phyloP scores from a whole-genome alignment of 2,113 vertebrate genomes.

The Pelodiscus sinensis region DNA sequence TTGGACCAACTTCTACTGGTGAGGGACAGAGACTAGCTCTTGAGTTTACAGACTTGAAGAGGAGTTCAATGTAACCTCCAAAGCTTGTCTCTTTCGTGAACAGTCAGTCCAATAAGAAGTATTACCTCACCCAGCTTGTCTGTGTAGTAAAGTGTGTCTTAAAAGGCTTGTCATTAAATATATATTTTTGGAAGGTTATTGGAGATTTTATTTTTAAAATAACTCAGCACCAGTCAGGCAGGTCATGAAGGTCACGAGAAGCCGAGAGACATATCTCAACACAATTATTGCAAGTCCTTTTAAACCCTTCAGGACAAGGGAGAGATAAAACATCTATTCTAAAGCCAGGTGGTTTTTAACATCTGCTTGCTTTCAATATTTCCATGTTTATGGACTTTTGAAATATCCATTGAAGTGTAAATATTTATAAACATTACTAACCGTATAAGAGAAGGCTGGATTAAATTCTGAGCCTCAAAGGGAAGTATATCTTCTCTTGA shows the following conservation, averaged over 20 bases:
- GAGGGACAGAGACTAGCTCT: neutral
- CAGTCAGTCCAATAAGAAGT: neutral
- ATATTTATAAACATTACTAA: constrained; percentile 45
- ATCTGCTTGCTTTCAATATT: constrained; percentile 28
- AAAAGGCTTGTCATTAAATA: constrained; percentile 26
- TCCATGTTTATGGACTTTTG: constrained; percentile 41
- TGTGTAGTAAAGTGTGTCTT: neutral
- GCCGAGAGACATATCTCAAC: constrained; percentile 20
- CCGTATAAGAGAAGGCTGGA: constrained; percentile 18
- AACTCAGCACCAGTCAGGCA: neutral
- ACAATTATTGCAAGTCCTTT: constrained; percentile 6
- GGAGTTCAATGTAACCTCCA: neutral
- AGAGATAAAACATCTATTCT: constrained; percentile 26
- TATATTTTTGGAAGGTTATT: constrained; percentile 19
- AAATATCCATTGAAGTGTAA: constrained; percentile 47
- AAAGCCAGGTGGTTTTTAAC: constrained; percentile 18
- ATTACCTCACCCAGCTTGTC: neutral
- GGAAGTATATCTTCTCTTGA: neutral
- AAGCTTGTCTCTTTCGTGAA: neutral
- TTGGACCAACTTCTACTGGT: neutral
- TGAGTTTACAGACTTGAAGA: neutral
- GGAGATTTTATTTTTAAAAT: constrained; percentile 43
- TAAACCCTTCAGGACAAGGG: neutral
- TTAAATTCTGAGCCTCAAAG: constrained; percentile 20
- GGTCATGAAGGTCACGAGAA: constrained; percentile 31